Evolutionary conservation across 2,113 vertebrate genomes (phyloP).

Genomic region (Petaurus breviceps): DNA sequence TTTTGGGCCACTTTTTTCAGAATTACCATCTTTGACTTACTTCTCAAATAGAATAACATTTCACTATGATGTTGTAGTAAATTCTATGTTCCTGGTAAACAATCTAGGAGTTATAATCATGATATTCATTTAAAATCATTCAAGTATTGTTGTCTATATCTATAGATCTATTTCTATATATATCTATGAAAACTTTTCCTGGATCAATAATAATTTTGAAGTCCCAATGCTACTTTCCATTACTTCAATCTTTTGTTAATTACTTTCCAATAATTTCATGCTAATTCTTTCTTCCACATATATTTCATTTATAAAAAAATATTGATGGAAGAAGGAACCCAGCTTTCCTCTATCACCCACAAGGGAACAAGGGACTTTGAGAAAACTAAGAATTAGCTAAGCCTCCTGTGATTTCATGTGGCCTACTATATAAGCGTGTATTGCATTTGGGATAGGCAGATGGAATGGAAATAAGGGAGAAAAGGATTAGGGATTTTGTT

Average conservation of each 20-base stretch:
- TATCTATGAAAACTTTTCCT: too few relatives aligned
- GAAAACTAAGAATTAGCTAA: neutral
- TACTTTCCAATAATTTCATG: neutral
- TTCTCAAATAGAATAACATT: conserved; percentile 49
- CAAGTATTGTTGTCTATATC: conserved; percentile 57
- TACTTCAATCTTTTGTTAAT: neutral
- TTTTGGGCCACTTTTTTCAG: conserved; percentile 16
- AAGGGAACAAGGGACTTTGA: neutral
- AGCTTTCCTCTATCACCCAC: neutral
- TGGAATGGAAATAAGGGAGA: neutral
- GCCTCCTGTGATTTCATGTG: neutral
- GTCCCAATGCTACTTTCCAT: neutral
- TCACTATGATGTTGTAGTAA: conserved; percentile 41
- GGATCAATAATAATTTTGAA: neutral
- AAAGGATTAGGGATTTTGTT: conserved; percentile 14
- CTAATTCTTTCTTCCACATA: neutral
- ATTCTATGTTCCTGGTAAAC: conserved; percentile 49
- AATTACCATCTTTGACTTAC: conserved; percentile 28
- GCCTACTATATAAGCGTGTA: neutral
- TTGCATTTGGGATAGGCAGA: neutral
- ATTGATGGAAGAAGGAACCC: neutral
- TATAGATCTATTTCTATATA: too few relatives aligned
- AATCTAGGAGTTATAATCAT: conserved; percentile 62
- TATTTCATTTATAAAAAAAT: neutral
- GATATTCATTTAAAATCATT: conserved; percentile 64